Base-by-base conservation (phyloP, 2,888 invertebrate genomes). In the Gandaritis pyraliata region DNA sequence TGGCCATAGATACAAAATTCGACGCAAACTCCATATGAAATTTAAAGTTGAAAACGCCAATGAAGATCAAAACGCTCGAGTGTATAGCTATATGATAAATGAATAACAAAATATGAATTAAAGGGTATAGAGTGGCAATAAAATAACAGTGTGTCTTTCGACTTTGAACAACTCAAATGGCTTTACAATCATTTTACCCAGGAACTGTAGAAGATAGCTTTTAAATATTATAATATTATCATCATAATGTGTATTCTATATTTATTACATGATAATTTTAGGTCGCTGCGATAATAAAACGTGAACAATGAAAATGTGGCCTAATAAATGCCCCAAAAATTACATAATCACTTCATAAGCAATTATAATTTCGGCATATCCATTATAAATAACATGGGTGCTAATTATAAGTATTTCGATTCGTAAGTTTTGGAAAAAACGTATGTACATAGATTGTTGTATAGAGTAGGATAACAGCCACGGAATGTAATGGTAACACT, bases 301-400 rank as follows among this genome's bases (percentile, higher is more conserved):
- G 33, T 48, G 43, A 52, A 51, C 43, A 18, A 38, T 61, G 52
- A 15, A 48, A 64, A 45, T 51, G 54, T 58, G 67, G 82, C 82
- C 83, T 82, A 82, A 77, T 61, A 69, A 56, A 56, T 79, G 81
- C 79, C 80, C 80, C 80, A 72, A 69, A 55, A 62, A 62, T n/a
- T n/a, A 65, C 64, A 66, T 67, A 70, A 65, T 73, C 67, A 72
- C 66, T 71, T 73, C 72, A 68, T 71, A 72, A 76, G 77, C 74
- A 75, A 75, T 78, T 65, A 64, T 70, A 72, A 62, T 79, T 77
- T 80, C 74, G 74, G 82, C 85, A 85, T 87, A 86, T 86, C 81
- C 76, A 78, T 81, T 23, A 68, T 83, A 82, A 78, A 81, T 78
- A 82, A 73, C 76, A 78, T 72, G 87, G 89, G 89, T 89, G 89